Evolutionary conservation across 2,888 invertebrate genomes (phyloP).

Genomic region (Cerastoderma edule): DNA sequence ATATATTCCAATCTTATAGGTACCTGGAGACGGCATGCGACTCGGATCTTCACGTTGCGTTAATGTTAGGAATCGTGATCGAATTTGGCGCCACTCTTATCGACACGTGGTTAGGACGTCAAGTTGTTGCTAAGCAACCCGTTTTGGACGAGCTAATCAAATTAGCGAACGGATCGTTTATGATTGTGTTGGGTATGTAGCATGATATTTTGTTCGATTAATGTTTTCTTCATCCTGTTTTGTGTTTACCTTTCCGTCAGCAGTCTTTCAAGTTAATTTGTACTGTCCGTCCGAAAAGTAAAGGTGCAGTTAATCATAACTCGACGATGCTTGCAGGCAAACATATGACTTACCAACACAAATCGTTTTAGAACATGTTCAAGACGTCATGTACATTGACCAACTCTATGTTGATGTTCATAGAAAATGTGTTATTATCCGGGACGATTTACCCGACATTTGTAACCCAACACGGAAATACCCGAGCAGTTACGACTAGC

Average conservation of each 20-base stretch:
- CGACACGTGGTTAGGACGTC: constrained; percentile 77
- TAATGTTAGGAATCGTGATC: constrained; percentile 69
- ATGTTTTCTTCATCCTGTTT: neutral
- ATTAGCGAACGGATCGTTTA: constrained; percentile 70
- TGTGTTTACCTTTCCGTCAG: neutral
- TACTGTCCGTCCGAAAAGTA: neutral
- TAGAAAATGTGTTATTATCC: too few relatives aligned
- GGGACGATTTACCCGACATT: neutral
- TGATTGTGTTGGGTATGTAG: constrained; percentile 77
- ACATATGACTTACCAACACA: neutral
- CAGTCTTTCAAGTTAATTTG: neutral
- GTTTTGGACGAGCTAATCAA: constrained; percentile 75
- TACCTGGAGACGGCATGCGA: constrained; percentile 72
- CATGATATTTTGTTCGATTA: neutral
- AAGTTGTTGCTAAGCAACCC: constrained; percentile 64
- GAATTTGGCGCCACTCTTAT: constrained; percentile 74
- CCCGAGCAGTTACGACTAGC: neutral
- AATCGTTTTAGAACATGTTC: neutral
- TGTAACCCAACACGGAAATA: neutral
- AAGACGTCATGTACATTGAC: neutral
- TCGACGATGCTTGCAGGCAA: neutral
- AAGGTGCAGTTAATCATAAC: neutral
- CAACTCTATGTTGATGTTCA: neutral
- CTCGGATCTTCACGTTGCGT: constrained; percentile 75
- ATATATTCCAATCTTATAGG: too few relatives aligned